Base-by-base conservation (phyloP, 2,888 invertebrate genomes). In the Cephus runcator region DNA sequence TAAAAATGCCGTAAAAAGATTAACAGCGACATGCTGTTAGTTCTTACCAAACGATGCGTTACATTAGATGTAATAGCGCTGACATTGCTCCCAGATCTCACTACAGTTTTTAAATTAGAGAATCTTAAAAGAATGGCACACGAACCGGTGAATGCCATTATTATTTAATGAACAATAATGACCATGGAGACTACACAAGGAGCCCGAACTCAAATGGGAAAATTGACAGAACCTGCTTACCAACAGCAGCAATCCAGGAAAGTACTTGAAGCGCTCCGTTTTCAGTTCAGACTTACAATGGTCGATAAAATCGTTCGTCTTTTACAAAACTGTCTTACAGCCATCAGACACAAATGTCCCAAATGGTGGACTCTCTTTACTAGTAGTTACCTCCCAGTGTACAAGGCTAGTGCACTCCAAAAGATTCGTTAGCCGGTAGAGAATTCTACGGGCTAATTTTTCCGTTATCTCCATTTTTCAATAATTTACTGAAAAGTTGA, bases 81-180 rank as follows among this genome's bases (percentile, higher is more conserved):
- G 30, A 71, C 78, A 40, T 76, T 76, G 12, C 73, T 78, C 9
- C 34, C 35, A 76, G 34, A 56, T 12, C 69, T 73, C 33, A 76
- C 34, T 35, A 76, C n/a, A 36, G 34, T 78, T 69, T n/a, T 69
- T 23, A 75, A 35, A 31, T 78, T 76, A 78, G 40, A 79, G 71
- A 82, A 76, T 40, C 84, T 83, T 77, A 81, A 84, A 31, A 83
- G 81, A 23, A 81, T 81, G 56, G 84, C 88, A 77, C 87, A 86
- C 80, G 83, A 87, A 36, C 81, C 88, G 80, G 90, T 88, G 83
- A 84, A 83, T 40, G 81, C 85, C 80, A 88, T 90, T 77, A 71
- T 71, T 34, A 31, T 71, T 71, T 15, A 23, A 56, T 23, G 40
- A 23, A 56, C 9, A 56, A 56, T 40, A 40, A 40, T 56, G 40